Base-by-base conservation (phyloP, 1,140 invertebrate species). In the Caenorhabditis tropicalis region DNA sequence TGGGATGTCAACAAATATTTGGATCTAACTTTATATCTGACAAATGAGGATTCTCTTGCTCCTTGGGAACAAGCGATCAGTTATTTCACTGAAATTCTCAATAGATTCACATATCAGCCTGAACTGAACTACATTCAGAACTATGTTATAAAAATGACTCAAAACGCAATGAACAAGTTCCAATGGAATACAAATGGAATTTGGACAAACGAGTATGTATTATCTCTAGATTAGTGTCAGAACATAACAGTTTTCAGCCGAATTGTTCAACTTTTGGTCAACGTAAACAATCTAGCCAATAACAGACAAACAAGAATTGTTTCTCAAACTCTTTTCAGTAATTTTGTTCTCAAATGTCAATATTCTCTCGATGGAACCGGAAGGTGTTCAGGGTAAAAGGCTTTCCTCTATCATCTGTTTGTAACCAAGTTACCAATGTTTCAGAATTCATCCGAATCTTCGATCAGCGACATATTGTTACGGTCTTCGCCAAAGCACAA, bases 221-320 rank as follows among this genome's bases (percentile, higher is more conserved):
- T 15, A 10, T n/a, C n/a, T n/a, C n/a, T n/a, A n/a, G n/a, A n/a
- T n/a, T n/a, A n/a, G n/a, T n/a, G n/a, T n/a, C n/a, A n/a, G n/a
- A n/a, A n/a, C n/a, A n/a, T n/a, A 36, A 36, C 33, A 21, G 21
- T 12, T 74, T 74, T 43, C 65, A 74, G 65, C 15, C 65, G 65
- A n/a, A 74, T 74, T n/a, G 65, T 74, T 4, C 65, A 74, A 43
- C 65, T 74, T n/a, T 46, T 74, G 29, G 65, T 74, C 10, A 74
- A 74, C n/a, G 65, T 74, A 1, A 74, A 74, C n/a, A 74, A 74
- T 31, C 36, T 74, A 1, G 36, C 65, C n/a, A 29, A 5, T 24
- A 43, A 74, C 19, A 3, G 65, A 74, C 33, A 74, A 24, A 19
- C 65, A 5, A 74, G 65, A 31, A 29, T 36, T 19, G 65, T 74